Evolutionary conservation across 1,140 invertebrate genomes (phyloP).

Genomic region (Cephus cinctus): DNA sequence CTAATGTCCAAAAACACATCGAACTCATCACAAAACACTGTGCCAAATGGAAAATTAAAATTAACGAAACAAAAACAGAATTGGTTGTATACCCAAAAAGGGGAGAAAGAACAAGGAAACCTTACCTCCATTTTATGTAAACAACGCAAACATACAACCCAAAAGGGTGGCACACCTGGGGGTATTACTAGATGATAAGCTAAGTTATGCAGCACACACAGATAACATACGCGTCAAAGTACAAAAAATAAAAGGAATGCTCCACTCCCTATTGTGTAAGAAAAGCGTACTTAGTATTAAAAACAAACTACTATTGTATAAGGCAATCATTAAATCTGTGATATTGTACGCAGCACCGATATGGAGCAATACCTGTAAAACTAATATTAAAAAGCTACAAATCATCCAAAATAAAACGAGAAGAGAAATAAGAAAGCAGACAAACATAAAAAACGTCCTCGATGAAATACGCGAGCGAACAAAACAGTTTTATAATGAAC

Average conservation of each 20-base stretch:
- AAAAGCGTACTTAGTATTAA: conserved; percentile 4
- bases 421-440: background rate
- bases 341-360: conserved; percentile 18
- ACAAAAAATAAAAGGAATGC: conserved; percentile 19
- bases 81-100: conserved; percentile 15
- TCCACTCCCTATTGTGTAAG: conserved; percentile 16
- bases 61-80: conserved; percentile 28
- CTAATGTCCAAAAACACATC: conserved; percentile 14
- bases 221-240: conserved; percentile 18
- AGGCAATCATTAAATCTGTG: conserved; percentile 11
- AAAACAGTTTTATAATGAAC: conserved; percentile 5
- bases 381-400: conserved; percentile 10
- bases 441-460: background rate
- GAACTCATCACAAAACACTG: conserved; percentile 14
- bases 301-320: conserved; percentile 16
- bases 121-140: background rate
- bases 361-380: conserved; percentile 15
- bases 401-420: conserved; percentile 20
- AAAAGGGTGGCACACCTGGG: conserved; percentile 24
- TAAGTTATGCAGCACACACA: conserved; percentile 22
- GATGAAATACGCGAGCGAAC: conserved; percentile 2
- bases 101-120: conserved; percentile 4
- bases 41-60: conserved; percentile 26
- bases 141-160: background rate
- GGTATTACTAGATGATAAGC: conserved; percentile 25